Conservation (phyloP, 2,797 vertebrate genomes). For the Falco cherrug region DNA sequence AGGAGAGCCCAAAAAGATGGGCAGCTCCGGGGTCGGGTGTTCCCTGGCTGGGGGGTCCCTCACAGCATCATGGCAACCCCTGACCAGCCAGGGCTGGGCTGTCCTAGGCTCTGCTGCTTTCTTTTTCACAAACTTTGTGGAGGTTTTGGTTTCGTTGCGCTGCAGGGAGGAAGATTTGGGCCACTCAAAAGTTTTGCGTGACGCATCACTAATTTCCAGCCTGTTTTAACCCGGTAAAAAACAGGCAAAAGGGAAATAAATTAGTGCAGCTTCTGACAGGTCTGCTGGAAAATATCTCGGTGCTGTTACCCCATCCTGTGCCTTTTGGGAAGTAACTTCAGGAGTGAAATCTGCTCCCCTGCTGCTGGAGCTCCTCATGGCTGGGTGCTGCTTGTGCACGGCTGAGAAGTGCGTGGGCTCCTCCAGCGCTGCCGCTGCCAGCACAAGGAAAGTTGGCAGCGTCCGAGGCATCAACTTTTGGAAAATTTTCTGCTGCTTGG, state of each 20-base stretch:
- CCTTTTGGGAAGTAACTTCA: neutral
- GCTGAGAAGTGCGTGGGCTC: slow-evolving; percentile 33
- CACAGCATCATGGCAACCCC: neutral
- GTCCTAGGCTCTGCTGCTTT: neutral
- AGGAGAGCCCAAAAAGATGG: neutral
- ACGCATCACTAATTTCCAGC: neutral
- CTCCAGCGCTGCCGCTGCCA: neutral
- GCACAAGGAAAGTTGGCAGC: neutral
- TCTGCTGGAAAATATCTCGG: neutral
- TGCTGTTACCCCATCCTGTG: neutral
- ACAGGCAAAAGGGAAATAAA: neutral
- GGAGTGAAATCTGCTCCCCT: neutral
- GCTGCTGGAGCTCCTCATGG: neutral
- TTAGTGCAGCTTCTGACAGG: neutral
- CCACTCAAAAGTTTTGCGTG: neutral
- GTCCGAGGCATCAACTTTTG: neutral
- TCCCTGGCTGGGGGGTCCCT: neutral
- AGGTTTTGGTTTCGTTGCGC: neutral
- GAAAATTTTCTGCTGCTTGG: neutral
- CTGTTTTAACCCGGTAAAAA: neutral
- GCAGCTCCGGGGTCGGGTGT: neutral
- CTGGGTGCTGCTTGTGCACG: neutral
- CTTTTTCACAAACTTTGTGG: neutral
- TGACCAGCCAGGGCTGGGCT: neutral
- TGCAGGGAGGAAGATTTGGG: neutral